Evolutionary conservation across 2,888 invertebrate genomes (phyloP), one percentile per base, ranked within the genome.

Genomic region (Gandaritis pyraliata): DNA sequence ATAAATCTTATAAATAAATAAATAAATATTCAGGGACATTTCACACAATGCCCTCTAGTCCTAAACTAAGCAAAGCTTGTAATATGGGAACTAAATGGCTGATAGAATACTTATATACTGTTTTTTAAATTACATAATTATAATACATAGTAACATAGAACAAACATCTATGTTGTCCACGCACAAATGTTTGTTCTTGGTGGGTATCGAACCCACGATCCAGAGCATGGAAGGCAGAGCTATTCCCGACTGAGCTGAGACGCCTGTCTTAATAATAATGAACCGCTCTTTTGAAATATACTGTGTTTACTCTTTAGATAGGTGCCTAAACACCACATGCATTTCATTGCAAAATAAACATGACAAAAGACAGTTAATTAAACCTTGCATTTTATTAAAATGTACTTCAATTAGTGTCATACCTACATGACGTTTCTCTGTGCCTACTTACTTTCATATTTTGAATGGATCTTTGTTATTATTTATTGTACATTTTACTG

Each of bases 301-400:
- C 30, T 39, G 8, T 39, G n/a, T 30, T 30, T 13, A 4, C 7
- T 13, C 15, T 13, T 15, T n/a, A 47, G 3, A 13, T 29, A 30
- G 7, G 29, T n/a, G 30, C 10, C 33, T 33, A 30, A 13, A 30
- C 48, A 48, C 11, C 48, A 18, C 49, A 23, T 10, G 12, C 7
- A 38, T 16, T 43, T 23, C 23, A 38, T 39, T 50, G 16, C 8
- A 33, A 43, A 53, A 43, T 30, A 45, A 41, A 50, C 38, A 16
- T 16, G 33, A 54, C 54, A 46, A 54, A 39, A 33, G 12, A 30
- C n/a, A 52, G 30, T 52, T 16, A 33, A 15, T 18, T 54, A 54
- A 46, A 45, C n/a, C 33, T 33, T 8, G 18, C 16, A 33, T 16
- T 45, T 43, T 43, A 52, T 7, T 23, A 30, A 41, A 8, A 1